Percentiles rank a stretch among this genome's conserved stretches.
These are phyloP conservation scores for Calypte anna DNA, from an alignment of 2,113 vertebrate genomes.

Conservation along the genomic window DNA sequence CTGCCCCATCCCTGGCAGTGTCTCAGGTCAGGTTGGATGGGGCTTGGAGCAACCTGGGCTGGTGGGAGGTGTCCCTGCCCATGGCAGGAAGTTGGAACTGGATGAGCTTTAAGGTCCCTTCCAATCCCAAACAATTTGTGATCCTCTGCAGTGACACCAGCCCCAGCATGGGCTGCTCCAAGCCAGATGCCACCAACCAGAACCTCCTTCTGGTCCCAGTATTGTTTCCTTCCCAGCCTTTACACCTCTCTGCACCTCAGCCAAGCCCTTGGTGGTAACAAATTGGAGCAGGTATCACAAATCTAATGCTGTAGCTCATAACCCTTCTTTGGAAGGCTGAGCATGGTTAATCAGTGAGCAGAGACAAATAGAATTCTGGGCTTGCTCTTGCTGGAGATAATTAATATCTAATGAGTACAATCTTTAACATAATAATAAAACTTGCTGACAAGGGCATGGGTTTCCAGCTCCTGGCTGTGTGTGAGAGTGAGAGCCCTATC, in stretches of 20 bases:
- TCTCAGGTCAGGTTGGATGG: too few relatives aligned
- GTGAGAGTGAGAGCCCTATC: conserved; percentile 5
- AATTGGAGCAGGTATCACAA: not conserved
- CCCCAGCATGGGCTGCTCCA: not conserved
- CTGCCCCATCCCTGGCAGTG: too few relatives aligned
- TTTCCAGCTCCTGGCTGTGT: conserved; percentile 32
- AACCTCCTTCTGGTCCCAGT: too few relatives aligned
- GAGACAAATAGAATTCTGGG: conserved; percentile 60
- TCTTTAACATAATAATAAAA: conserved; percentile 66
- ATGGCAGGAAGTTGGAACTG: too few relatives aligned
- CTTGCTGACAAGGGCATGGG: conserved; percentile 48
- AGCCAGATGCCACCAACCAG: not conserved
- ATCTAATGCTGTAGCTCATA: not conserved
- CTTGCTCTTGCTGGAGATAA: conserved; percentile 55
- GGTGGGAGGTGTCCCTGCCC: too few relatives aligned
- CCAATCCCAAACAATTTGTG: too few relatives aligned
- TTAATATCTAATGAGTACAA: conserved; percentile 67
- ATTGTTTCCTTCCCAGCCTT: not conserved
- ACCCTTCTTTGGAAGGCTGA: not conserved
- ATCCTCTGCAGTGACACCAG: too few relatives aligned
- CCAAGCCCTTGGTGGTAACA: not conserved
- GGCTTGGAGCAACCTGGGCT: too few relatives aligned
- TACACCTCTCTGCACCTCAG: not conserved
- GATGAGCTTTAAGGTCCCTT: too few relatives aligned
- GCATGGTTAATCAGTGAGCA: not conserved